Base-by-base conservation (phyloP, 64 coral and sea anemone genomes). In the Cladopsammia gracilis region DNA sequence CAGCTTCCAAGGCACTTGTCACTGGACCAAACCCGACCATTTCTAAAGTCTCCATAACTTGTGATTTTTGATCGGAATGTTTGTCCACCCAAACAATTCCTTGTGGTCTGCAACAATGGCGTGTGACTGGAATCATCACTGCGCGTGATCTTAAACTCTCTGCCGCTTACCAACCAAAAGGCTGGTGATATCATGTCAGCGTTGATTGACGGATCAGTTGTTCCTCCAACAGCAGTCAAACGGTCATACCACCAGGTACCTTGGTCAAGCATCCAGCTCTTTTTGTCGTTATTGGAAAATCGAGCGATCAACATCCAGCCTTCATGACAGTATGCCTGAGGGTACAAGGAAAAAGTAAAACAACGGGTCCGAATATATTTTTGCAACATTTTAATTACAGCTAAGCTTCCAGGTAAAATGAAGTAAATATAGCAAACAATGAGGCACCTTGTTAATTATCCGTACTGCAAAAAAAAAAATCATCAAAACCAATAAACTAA, bases 71-170 rank as follows among this genome's bases (percentile, higher is more conserved):
- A 43, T 6, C 75, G 6, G 26, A 77, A 46, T 5, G 75, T 77
- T 19, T 77, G 25, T 6, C 44, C 24, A 25, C 22, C 22, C 22
- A 85, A 20, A 49, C 82, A 85, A 57, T 82, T 61, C 3, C 20
- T 8, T 54, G 78, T 82, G 48, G 75, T 77, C 49, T 77, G 48
- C 5, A 77, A 54, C 20, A 77, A 24, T 23, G 75, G 50, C 16
- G 20, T 77, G 75, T 77, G 75, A 54, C 49, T 54, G 75, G 75
- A 22, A 20, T 90, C 88, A 66, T 90, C 88, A 64, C 72, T 77
- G 25, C 88, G 78, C 10, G 89, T 91, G 78, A 91, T 91, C 52
- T 91, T 91, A 4, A 91, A 72, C 34, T 91, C 89, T 13, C 51
- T 83, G 3, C 89, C 89, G 49, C 13, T 83, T 44, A 75, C 89